Conservation (phyloP, 1,140 invertebrate species). For the Asbolus verrucosus region DNA sequence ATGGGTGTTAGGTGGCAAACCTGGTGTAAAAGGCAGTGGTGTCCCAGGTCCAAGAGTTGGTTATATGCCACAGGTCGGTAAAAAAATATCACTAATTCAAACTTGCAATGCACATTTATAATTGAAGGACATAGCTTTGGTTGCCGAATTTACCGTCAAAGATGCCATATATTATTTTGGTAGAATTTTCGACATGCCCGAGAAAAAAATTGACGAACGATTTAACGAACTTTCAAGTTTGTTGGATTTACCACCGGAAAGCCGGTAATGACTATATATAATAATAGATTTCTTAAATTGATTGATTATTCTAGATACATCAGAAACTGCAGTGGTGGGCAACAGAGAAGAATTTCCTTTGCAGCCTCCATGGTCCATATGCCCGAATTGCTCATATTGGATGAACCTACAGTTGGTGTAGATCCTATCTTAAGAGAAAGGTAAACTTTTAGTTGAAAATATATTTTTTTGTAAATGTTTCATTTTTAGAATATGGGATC, state of each 20-base stretch:
- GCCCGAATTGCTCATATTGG: constrained; percentile 89
- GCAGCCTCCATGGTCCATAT: constrained; percentile 89
- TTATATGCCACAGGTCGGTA: constrained; percentile 74
- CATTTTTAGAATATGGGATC: constrained; percentile 87
- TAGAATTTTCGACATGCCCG: constrained; percentile 82
- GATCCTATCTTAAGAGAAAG: constrained; percentile 90
- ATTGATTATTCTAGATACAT: constrained; percentile 61
- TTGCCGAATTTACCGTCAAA: constrained; percentile 86
- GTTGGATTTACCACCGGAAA: constrained; percentile 77
- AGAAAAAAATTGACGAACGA: constrained; percentile 73
- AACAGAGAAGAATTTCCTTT: constrained; percentile 88
- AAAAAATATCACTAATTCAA: too few relatives aligned
- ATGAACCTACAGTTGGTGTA: constrained; percentile 93
- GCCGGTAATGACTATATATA: constrained; percentile 61
- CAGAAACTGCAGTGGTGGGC: constrained; percentile 85
- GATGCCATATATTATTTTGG: constrained; percentile 92
- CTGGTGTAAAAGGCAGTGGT: constrained; percentile 82
- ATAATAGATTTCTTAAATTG: constrained; percentile 51
- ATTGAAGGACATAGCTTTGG: constrained; percentile 86
- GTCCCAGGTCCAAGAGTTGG: constrained; percentile 77
- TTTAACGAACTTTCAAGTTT: constrained; percentile 78
- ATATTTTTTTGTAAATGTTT: background rate
- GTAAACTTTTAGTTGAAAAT: constrained; percentile 68
- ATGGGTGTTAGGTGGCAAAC: constrained; percentile 84
- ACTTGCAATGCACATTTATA: background rate